A percentile compares a stretch with the other conserved stretches of the same genome.
phyloP scores from a whole-genome alignment of 2,113 vertebrate species.

The Hyperopisus bebe region DNA sequence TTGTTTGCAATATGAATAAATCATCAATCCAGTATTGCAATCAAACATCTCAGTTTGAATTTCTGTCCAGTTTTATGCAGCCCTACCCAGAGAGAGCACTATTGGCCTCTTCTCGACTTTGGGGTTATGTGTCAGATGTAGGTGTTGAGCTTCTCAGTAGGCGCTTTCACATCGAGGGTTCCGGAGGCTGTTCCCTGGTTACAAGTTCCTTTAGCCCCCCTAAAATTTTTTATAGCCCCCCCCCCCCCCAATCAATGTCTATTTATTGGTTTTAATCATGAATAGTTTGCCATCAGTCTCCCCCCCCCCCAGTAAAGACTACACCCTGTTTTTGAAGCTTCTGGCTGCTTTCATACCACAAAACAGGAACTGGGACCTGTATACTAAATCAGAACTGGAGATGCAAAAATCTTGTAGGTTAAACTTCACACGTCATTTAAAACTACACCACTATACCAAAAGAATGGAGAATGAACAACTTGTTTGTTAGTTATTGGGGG shows the following conservation, averaged over 20 bases:
- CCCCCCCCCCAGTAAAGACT: too few relatives aligned
- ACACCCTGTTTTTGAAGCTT: not conserved
- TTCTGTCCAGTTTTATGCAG: not conserved
- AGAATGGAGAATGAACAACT: not conserved
- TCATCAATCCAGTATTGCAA: not conserved
- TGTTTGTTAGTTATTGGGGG: not conserved
- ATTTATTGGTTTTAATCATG: too few relatives aligned
- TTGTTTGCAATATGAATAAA: not conserved
- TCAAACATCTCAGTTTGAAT: not conserved
- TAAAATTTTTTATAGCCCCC: too few relatives aligned
- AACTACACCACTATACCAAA: not conserved
- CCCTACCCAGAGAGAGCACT: not conserved
- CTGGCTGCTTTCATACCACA: not conserved
- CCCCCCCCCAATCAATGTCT: too few relatives aligned
- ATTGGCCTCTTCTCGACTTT: not conserved
- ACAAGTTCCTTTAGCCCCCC: too few relatives aligned
- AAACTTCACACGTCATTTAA: not conserved
- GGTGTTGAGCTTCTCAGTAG: not conserved
- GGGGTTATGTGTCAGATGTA: not conserved
- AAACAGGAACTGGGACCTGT: not conserved
- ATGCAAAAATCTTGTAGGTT: not conserved
- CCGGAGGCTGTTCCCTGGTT: not conserved
- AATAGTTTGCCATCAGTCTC: too few relatives aligned
- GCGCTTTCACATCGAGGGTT: not conserved
- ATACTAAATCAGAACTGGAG: not conserved